These are phyloP conservation scores for Trachemys scripta DNA, from an alignment of 2,113 vertebrate species.

Conservation along the genomic window DNA sequence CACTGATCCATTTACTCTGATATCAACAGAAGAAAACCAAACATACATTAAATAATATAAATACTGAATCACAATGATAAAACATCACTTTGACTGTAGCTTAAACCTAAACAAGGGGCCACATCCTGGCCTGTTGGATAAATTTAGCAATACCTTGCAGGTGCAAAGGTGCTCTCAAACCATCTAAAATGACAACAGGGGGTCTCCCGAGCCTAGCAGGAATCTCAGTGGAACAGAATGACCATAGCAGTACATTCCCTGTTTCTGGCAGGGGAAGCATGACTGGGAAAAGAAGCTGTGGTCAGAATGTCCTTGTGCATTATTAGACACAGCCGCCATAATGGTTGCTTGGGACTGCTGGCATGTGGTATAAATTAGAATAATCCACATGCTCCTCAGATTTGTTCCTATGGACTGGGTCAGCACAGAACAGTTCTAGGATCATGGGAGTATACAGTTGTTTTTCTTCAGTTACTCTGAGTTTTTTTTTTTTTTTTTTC, in stretches of 20 bases:
- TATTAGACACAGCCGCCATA: neutral
- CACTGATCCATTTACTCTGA: conserved; percentile 10
- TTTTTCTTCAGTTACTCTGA: neutral
- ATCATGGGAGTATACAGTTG: neutral
- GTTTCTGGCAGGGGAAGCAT: neutral
- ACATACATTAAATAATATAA: neutral
- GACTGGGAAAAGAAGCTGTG: neutral
- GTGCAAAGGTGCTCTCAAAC: neutral
- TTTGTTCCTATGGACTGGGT: neutral
- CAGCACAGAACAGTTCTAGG: neutral
- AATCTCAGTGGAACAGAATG: neutral
- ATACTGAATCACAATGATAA: neutral
- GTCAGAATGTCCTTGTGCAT: neutral
- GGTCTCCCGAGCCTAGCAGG: neutral
- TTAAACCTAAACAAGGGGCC: neutral
- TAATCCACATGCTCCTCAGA: neutral
- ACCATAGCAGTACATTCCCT: neutral
- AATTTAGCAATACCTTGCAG: neutral
- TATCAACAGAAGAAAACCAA: neutral
- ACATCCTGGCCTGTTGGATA: neutral
- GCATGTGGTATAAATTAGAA: neutral
- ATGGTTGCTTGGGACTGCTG: neutral
- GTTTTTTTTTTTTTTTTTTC: neutral
- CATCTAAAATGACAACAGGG: neutral
- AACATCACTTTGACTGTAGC: neutral